Evolutionary conservation across 2,113 vertebrate species (phyloP), one percentile per base, ranked within the genome.

Genomic region (Apus apus): DNA sequence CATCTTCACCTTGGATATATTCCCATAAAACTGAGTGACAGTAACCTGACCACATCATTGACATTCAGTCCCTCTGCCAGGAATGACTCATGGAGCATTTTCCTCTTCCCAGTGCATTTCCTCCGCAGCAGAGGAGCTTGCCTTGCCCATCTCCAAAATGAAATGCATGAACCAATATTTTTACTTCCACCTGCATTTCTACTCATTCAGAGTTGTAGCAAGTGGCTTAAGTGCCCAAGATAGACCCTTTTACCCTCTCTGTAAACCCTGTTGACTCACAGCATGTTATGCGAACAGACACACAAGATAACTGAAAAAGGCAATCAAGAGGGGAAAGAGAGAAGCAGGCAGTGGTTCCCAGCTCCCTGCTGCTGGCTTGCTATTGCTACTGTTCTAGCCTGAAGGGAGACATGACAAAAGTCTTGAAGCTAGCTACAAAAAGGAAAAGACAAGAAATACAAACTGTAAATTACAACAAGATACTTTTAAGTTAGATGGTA

Each of bases 121-220:
- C 40, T 38, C 14, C 45, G 27, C 0, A 0, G 40, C 23, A 67
- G 6, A 43, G 46, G 50, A 36, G 13, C 36, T 16, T 56, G 46
- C 36, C n/a, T 57, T 61, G 32, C 66, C 71, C 58, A 16, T 46
- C 73, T 93, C 54, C 84, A 82, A 45, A 43, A 43, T 3, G 16
- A 78, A 38, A 22, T 7, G 48, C 58, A 66, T 89, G 48, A 85
- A 51, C 3, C 9, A n/a, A 2, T 29, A 73, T 70, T 88, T 74
- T 85, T 62, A 72, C 40, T 81, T 81, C 45, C 34, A 7, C 45
- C 60, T 56, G 26, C 6, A 11, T 85, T 85, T 78, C 81, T 70
- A 21, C 29, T 57, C 29, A 53, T 50, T 77, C 78, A 45, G 40
- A 57, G 11, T 8, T 85, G 21, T 5, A 78, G 62, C 36, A 68